These are phyloP conservation scores for Augochlora pura DNA, from an alignment of 1,140 invertebrate species.

Conservation along the genomic window DNA sequence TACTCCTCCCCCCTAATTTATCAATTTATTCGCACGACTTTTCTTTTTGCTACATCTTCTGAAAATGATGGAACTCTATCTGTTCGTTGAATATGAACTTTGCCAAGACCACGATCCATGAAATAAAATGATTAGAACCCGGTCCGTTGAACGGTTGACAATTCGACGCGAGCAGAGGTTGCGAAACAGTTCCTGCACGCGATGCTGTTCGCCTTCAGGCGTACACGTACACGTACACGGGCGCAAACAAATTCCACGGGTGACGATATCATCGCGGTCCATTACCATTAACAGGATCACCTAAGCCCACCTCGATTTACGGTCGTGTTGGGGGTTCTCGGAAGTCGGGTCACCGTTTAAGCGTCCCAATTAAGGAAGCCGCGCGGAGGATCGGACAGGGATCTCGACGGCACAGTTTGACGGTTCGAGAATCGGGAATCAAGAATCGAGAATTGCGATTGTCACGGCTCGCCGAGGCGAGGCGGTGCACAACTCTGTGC, in stretches of 20 bases:
- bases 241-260: conserved; percentile 18
- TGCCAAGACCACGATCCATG: too few species aligned
- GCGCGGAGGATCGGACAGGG: conserved; percentile 7
- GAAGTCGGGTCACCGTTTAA: conserved; percentile 21
- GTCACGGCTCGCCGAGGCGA: conserved; percentile 8
- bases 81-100: too few species aligned
- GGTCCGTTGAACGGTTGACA: background rate
- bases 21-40: too few species aligned
- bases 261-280: conserved; percentile 11
- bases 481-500: too few species aligned
- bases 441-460: conserved; percentile 39
- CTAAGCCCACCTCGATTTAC: conserved; percentile 13
- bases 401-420: background rate
- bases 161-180: background rate
- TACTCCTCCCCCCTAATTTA: too few species aligned
- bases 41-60: too few species aligned
- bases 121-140: too few species aligned
- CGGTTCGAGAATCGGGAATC: conserved; percentile 6
- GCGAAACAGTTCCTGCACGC: background rate
- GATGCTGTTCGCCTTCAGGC: background rate
- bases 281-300: conserved; percentile 22
- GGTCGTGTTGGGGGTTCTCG: conserved; percentile 12
- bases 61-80: too few species aligned
- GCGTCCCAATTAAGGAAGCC: conserved; percentile 35
- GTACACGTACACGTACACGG: background rate